Percentiles rank a stretch among this genome's conserved stretches.
Conservation (phyloP, 2,888 invertebrate genomes). For the Leptopilina drosophilae region DNA sequence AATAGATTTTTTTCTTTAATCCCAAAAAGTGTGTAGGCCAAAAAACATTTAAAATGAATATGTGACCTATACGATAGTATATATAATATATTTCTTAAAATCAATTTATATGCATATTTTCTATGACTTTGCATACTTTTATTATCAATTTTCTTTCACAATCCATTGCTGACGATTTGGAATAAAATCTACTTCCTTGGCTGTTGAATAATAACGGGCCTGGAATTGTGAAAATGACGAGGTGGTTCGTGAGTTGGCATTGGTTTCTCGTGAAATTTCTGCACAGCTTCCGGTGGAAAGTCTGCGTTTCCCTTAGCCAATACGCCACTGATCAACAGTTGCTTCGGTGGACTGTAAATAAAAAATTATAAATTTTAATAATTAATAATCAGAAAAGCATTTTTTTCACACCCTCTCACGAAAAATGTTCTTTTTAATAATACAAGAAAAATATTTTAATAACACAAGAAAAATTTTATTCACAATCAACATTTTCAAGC, state of each 20-base stretch:
- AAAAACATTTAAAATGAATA: conserved; percentile 10
- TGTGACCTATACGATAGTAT: neutral
- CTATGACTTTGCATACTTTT: conserved; percentile 16
- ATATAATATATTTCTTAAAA: neutral
- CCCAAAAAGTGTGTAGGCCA: neutral
- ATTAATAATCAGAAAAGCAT: neutral
- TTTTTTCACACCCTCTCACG: neutral
- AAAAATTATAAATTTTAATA: conserved; percentile 36
- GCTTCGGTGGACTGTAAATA: conserved; percentile 85
- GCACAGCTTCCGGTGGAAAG: conserved; percentile 92
- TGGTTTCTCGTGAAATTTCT: conserved; percentile 88
- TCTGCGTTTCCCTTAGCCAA: conserved; percentile 90
- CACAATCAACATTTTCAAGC: too few relatives aligned
- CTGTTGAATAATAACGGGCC: conserved; percentile 88
- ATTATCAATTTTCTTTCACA: neutral
- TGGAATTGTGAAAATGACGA: conserved; percentile 80
- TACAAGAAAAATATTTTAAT: too few relatives aligned
- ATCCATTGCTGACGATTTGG: neutral
- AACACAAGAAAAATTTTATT: too few relatives aligned
- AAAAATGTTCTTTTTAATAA: too few relatives aligned
- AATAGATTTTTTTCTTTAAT: neutral
- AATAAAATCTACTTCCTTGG: conserved; percentile 86
- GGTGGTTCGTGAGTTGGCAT: conserved; percentile 82
- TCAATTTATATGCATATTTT: neutral
- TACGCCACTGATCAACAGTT: conserved; percentile 87